These are phyloP conservation scores for Perizoma flavofasciatum DNA, from an alignment of 2,888 invertebrate species.

Conservation along the genomic window DNA sequence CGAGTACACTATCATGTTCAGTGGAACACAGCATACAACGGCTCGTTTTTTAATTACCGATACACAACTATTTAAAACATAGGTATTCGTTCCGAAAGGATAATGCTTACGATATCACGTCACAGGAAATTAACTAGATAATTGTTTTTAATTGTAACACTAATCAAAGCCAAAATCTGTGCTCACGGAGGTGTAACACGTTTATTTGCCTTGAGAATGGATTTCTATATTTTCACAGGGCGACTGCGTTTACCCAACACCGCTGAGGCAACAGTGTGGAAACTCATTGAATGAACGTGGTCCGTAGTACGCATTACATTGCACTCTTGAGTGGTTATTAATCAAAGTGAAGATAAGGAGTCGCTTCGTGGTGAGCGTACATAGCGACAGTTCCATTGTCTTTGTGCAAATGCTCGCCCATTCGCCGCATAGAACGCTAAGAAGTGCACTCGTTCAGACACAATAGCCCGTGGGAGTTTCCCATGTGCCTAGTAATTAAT, in stretches of 20 bases:
- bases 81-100: background rate
- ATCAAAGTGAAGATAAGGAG: slow-evolving; percentile 48
- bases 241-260: slow-evolving; percentile 62
- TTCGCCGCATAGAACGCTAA: slow-evolving; percentile 60
- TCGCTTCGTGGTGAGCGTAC: slow-evolving; percentile 52
- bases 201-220: slow-evolving; percentile 69
- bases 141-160: slow-evolving; percentile 61
- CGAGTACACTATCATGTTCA: too few species aligned
- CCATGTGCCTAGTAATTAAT: slow-evolving; percentile 66
- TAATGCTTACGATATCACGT: slow-evolving; percentile 40
- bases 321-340: slow-evolving; percentile 46
- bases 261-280: slow-evolving; percentile 50
- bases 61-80: too few species aligned
- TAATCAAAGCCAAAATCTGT: slow-evolving; percentile 63
- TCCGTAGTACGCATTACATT: slow-evolving; percentile 51
- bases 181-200: slow-evolving; percentile 62
- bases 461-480: slow-evolving; percentile 72
- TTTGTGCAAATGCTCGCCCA: slow-evolving; percentile 46
- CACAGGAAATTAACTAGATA: slow-evolving; percentile 66
- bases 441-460: slow-evolving; percentile 64
- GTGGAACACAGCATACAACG: too few species aligned
- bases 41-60: too few species aligned
- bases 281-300: slow-evolving; percentile 41
- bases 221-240: slow-evolving; percentile 68
- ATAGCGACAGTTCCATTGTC: slow-evolving; percentile 54